Evolutionary conservation across 2,797 vertebrate species (phyloP).

Genomic region (Lates japonicus): DNA sequence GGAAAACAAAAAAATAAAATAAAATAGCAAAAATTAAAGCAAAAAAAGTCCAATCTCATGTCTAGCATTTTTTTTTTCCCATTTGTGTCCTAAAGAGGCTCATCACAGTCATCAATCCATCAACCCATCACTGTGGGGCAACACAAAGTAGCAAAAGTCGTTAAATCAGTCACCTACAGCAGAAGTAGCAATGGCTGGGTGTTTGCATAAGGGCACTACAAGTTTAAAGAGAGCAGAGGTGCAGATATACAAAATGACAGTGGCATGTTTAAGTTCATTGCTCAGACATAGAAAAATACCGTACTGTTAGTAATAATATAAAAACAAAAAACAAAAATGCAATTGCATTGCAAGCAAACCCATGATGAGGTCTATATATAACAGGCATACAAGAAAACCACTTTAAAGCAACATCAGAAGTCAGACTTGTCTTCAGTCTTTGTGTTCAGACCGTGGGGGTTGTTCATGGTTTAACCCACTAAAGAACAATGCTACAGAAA

Average conservation of each 20-base stretch:
- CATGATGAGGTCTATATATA: slow-evolving; percentile 64
- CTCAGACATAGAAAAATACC: slow-evolving; percentile 81
- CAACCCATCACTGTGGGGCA: slow-evolving; percentile 49
- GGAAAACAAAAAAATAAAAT: background rate
- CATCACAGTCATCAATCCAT: slow-evolving; percentile 62
- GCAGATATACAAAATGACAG: slow-evolving; percentile 78
- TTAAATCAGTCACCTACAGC: slow-evolving; percentile 66
- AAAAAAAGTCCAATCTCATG: slow-evolving; percentile 45
- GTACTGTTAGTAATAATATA: slow-evolving; percentile 70
- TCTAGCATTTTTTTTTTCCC: slow-evolving; percentile 22
- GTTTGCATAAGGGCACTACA: slow-evolving; percentile 84
- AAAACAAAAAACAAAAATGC: slow-evolving; percentile 44
- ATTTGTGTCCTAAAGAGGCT: slow-evolving; percentile 54
- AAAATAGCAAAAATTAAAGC: slow-evolving; percentile 37
- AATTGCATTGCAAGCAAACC: slow-evolving; percentile 75
- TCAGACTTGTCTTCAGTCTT: slow-evolving; percentile 68
- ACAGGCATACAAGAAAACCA: slow-evolving; percentile 74
- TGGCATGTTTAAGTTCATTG: slow-evolving; percentile 72
- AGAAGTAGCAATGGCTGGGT: slow-evolving; percentile 77
- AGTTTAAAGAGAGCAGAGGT: slow-evolving; percentile 74
- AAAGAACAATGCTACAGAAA: slow-evolving; percentile 75
- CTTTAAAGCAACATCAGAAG: slow-evolving; percentile 73
- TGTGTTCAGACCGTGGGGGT: slow-evolving; percentile 46
- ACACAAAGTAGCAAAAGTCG: slow-evolving; percentile 51
- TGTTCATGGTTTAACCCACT: slow-evolving; percentile 60